Evolutionary conservation across 2,888 invertebrate species (phyloP), one percentile per base, ranked within the genome.

Genomic region (Reticulitermes lucifugus): DNA sequence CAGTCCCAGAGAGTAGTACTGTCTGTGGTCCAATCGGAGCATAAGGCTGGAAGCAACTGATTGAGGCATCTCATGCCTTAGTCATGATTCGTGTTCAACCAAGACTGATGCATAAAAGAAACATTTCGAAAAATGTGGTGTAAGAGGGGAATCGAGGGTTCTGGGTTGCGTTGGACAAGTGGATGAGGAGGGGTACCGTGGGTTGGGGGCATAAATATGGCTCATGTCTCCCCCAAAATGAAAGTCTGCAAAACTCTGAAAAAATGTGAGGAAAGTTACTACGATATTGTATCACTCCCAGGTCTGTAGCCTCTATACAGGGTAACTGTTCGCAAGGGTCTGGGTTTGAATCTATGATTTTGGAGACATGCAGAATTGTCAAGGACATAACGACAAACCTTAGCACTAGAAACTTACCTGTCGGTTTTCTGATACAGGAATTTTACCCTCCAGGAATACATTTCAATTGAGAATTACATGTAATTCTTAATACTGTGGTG

Each of bases 81-180:
- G 70, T 81, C 81, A 81, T 81, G 81, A 59, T 29, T 77, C 79
- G 21, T 46, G 21, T 55, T 59, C 79, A 46, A 29, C 59, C 79
- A 81, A 81, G 81, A 70, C 81, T 81, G 81, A 81, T 81, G 81
- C 81, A 81, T 81, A 81, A 81, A 81, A 81, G 81, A 81, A 81
- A 81, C 46, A 81, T 81, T 81, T 81, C 65, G 65, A n/a, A 46
- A 81, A 81, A 81, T 81, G 81, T 70, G 60, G 81, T 5, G 84
- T 84, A 83, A 84, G 79, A 82, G 43, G 84, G 82, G 85, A 65
- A 77, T 82, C 75, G 84, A 82, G 86, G 83, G 85, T 55, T 85
- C 83, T 75, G 86, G 80, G 79, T 60, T 41, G 43, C 84, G n/a
- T 65, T 83, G 84, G 83, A 85, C 85, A 85, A 85, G 86, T 85